Evolutionary conservation across 2,797 vertebrate species (phyloP), one percentile per base, ranked within the genome.

Genomic region (Melanogrammus aeglefinus): DNA sequence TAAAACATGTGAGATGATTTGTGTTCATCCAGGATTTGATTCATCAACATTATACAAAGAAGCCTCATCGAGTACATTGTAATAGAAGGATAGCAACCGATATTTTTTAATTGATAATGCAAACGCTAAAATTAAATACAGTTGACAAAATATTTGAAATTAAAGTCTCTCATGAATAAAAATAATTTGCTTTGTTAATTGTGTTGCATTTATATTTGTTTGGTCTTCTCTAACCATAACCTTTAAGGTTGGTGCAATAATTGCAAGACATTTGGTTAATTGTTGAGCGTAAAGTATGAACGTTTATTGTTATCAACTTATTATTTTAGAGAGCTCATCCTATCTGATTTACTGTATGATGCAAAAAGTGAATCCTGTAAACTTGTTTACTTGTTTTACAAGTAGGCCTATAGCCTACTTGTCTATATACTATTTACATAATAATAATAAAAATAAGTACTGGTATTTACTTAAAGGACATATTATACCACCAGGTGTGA

Each of bases 351-450:
- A 27, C n/a, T 69, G 63, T 69, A 69, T 69, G 63, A 27, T 69
- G 63, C n/a, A 69, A 57, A 82, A 76, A 44, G 75, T 88, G 72
- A 78, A 39, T 51, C 80, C 78, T 83, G 76, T 81, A 77, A 85
- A 85, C 51, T 47, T 39, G 77, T 74, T 66, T 13, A 29, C 51
- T 47, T 39, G 77, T 74, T 66, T 13, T 29, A 2, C 33, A 35
- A 72, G 33, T 72, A 71, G 21, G 27, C 33, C 29, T 72, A 72
- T 36, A 35, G 10, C 41, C 41, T 36, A 72, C 18, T 33, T 72
- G 14, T 72, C 29, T 72, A 72, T 72, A 72, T 33, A 72, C 10
- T 44, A 83, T 88, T 83, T 83, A 86, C 88, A 69, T 69, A 69
- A 69, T 69, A n/a, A 69, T 3, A 69, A 69, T n/a, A 24, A 24